Evolutionary conservation across 2,888 invertebrate genomes (phyloP), one percentile per base, ranked within the genome.

Genomic region (Chesias legatella): DNA sequence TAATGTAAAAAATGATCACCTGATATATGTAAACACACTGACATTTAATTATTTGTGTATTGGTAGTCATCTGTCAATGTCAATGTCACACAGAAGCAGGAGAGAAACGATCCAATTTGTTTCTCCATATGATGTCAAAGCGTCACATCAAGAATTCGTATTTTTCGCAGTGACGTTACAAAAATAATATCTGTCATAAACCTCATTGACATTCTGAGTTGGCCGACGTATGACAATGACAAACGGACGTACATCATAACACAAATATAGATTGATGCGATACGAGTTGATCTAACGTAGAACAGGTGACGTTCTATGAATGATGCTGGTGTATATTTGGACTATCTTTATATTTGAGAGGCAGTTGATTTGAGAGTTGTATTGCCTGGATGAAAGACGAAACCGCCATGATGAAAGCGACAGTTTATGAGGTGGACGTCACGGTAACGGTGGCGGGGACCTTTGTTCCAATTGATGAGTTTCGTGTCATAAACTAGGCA

Each of bases 201-300:
- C 31, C 37, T 34, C 49, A 52, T 53, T 50, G 53, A 53, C 50
- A 48, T 48, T 50, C 48, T 43, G 33, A 48, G 43, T 46, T 48
- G 53, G 53, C 50, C 32, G 35, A 13, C 41, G 22, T 20, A 37
- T 39, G 53, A 54, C 51, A 49, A 46, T 51, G 53, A 54, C 39
- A 51, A 54, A 54, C 51, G 42, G 27, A 47, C 46, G 38, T 33
- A 25, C 48, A 51, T 53, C 53, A 53, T 53, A 53, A 51, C 44
- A 49, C 35, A 34, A 41, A 53, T 49, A 49, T 49, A 51, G 53
- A 53, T 48, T 30, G 46, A 53, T 47, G 49, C 24, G 23, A 48
- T 50, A 50, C 31, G 36, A 28, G 38, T 43, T 43, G 53, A 50
- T 48, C 45, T 47, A 49, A 49, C 37, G 40, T 43, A 38, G 45